These are phyloP conservation scores for Hippolais icterina DNA, from an alignment of 2,113 vertebrate species.

Conservation along the genomic window DNA sequence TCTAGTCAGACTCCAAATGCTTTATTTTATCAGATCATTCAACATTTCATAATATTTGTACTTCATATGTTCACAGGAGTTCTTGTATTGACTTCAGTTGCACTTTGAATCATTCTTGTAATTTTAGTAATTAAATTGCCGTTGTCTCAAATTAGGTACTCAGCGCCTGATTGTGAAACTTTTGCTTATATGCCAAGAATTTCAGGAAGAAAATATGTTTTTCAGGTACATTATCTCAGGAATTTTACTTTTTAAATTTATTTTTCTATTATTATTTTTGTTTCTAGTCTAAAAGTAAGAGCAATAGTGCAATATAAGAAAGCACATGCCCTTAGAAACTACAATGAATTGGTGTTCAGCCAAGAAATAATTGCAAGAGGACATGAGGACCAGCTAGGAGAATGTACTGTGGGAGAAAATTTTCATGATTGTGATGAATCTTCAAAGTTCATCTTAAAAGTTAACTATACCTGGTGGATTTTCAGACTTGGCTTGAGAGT, in stretches of 20 bases:
- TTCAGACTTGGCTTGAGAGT: neutral
- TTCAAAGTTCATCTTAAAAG: neutral
- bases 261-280: neutral
- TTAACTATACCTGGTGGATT: neutral
- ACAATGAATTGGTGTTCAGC: fast-evolving
- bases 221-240: neutral
- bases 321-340: neutral
- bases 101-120: neutral
- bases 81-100: neutral
- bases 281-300: neutral
- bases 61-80: neutral
- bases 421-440: neutral
- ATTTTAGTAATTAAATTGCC: neutral
- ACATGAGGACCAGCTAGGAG: neutral
- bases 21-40: neutral
- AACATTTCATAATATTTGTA: neutral
- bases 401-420: neutral
- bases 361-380: neutral
- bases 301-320: neutral
- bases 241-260: neutral
- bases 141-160: neutral
- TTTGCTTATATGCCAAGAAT: neutral
- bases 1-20: neutral
- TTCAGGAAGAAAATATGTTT: neutral
- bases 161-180: neutral